Evolutionary conservation across 2,888 invertebrate genomes (phyloP).

Genomic region (Lepidonotus clava): DNA sequence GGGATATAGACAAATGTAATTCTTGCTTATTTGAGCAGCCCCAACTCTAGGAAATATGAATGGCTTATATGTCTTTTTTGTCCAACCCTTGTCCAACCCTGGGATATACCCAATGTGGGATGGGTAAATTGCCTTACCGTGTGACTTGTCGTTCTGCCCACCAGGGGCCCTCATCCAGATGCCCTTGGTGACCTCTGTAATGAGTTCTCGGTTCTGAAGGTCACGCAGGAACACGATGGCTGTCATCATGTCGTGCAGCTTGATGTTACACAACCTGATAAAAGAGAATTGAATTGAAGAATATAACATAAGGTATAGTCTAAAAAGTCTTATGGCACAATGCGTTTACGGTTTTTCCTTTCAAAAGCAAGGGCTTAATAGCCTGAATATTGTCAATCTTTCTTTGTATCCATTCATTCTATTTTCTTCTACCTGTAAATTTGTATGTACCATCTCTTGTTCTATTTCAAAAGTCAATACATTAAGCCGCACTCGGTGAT

Average conservation of each 20-base stretch:
- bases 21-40: too few relatives aligned
- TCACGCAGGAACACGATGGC: conserved; percentile 75
- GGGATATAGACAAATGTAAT: too few relatives aligned
- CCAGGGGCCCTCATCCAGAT: conserved; percentile 76
- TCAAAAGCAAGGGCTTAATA: background rate
- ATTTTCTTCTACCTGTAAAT: too few relatives aligned
- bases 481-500: too few relatives aligned
- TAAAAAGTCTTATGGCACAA: background rate
- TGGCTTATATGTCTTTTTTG: too few relatives aligned
- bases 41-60: too few relatives aligned
- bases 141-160: conserved; percentile 66
- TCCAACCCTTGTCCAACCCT: too few relatives aligned
- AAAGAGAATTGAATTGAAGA: background rate
- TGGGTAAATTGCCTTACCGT: conserved; percentile 69
- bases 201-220: conserved; percentile 72
- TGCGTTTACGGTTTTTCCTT: background rate
- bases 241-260: conserved; percentile 71
- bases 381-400: background rate
- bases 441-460: too few relatives aligned
- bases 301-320: background rate
- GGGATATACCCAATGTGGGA: too few relatives aligned
- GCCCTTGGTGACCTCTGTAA: conserved; percentile 73
- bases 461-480: too few relatives aligned
- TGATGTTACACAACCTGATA: conserved; percentile 50
- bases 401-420: background rate